Evolutionary conservation across 2,888 invertebrate genomes (phyloP).

Genomic region (Lycia hirtaria): DNA sequence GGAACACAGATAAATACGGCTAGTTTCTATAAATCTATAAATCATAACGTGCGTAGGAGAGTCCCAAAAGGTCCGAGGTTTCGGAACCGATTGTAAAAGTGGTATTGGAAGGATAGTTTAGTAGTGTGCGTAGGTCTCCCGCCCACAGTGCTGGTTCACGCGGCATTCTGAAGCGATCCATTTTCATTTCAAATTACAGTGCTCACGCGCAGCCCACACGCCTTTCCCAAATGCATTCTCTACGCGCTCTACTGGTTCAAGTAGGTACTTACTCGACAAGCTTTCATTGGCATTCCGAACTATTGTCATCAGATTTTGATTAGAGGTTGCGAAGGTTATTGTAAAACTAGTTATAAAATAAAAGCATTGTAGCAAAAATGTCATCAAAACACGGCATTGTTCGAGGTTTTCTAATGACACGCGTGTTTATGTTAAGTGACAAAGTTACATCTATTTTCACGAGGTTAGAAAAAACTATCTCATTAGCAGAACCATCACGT

Average conservation of each 20-base stretch:
- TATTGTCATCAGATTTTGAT: conserved; percentile 38
- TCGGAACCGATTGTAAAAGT: conserved; percentile 59
- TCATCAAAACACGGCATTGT: conserved; percentile 33
- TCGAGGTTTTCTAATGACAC: conserved; percentile 36
- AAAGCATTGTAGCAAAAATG: conserved; percentile 27
- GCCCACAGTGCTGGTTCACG: conserved; percentile 77
- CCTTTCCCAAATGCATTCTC: conserved; percentile 66
- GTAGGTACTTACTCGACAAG: conserved; percentile 60
- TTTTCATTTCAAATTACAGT: conserved; percentile 80
- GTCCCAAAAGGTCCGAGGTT: conserved; percentile 49
- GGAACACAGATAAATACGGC: not conserved
- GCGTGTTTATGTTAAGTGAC: conserved; percentile 31
- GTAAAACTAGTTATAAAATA: conserved; percentile 17
- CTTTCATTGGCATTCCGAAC: conserved; percentile 57
- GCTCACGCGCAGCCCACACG: conserved; percentile 65
- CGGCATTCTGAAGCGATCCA: conserved; percentile 71
- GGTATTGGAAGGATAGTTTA: conserved; percentile 58
- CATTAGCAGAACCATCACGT: conserved; percentile 75
- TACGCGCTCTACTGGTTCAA: conserved; percentile 48
- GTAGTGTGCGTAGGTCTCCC: conserved; percentile 65
- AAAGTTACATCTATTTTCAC: conserved; percentile 52
- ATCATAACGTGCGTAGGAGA: conserved; percentile 63
- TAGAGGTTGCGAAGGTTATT: conserved; percentile 27
- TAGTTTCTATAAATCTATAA: conserved; percentile 44
- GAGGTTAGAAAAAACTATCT: conserved; percentile 66